These are phyloP conservation scores for Linnaemya tessellans DNA, from an alignment of 2,888 invertebrate genomes.

Conservation along the genomic window DNA sequence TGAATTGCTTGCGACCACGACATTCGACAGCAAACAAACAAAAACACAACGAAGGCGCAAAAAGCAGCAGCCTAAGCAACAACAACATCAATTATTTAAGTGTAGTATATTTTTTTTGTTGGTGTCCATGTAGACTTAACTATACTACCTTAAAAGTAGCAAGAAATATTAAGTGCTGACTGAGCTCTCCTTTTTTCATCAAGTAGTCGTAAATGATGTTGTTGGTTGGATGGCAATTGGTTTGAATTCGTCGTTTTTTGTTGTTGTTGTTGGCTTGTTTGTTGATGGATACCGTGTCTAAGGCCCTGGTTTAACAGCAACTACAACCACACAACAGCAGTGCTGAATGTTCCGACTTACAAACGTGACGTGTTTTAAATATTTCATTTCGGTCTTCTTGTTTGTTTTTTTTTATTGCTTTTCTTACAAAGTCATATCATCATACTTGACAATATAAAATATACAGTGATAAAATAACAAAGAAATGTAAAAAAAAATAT, in stretches of 20 bases:
- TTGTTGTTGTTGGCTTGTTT: constrained; percentile 55
- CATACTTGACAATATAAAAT: neutral
- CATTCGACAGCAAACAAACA: constrained; percentile 61
- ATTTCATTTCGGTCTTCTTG: constrained; percentile 42
- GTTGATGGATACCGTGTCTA: constrained; percentile 65
- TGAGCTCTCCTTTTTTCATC: constrained; percentile 57
- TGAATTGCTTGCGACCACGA: constrained; percentile 61
- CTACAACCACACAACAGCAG: constrained; percentile 71
- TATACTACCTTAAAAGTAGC: constrained; percentile 58
- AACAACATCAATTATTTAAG: constrained; percentile 66
- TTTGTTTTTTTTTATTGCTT: constrained; percentile 6
- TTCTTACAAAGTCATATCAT: neutral
- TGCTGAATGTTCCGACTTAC: constrained; percentile 71
- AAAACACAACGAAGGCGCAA: constrained; percentile 58
- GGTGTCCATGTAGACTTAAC: constrained; percentile 55
- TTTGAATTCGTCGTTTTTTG: constrained; percentile 48
- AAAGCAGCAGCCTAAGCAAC: constrained; percentile 42
- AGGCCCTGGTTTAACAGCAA: constrained; percentile 66
- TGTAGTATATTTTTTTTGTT: constrained; percentile 55
- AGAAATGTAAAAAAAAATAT: constrained; percentile 1
- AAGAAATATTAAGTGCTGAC: constrained; percentile 55
- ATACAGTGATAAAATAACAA: constrained; percentile 3
- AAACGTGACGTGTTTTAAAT: constrained; percentile 71
- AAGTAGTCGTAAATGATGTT: constrained; percentile 26
- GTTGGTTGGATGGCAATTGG: constrained; percentile 54